phyloP scores from a whole-genome alignment of 2,888 invertebrate genomes.

The Aporophyla nigra region DNA sequence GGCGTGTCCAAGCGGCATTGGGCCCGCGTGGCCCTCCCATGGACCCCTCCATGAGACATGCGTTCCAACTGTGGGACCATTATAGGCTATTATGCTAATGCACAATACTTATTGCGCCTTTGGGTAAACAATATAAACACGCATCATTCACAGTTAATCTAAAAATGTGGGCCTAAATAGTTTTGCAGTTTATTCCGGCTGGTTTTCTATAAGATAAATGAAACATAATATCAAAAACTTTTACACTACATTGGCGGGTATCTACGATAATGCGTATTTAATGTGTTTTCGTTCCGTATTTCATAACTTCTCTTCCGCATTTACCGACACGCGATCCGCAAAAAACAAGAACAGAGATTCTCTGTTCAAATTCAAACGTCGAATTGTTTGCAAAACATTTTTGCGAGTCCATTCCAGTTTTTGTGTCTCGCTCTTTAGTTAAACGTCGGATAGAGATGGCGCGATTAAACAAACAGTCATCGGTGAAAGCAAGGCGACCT shows the following conservation, averaged over 20 bases:
- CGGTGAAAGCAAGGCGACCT: constrained; percentile 83
- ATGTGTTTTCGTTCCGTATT: constrained; percentile 37
- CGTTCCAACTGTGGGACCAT: background rate
- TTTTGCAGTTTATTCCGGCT: background rate
- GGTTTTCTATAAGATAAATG: background rate
- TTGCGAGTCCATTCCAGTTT: constrained; percentile 57
- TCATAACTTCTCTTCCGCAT: constrained; percentile 23
- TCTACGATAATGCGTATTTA: constrained; percentile 30
- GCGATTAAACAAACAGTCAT: constrained; percentile 66
- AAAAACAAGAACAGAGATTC: constrained; percentile 29
- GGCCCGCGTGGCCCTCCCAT: background rate
- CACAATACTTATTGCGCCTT: background rate
- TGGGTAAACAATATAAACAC: background rate
- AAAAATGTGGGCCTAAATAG: background rate
- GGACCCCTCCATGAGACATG: background rate
- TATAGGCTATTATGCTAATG: background rate
- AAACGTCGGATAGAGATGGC: constrained; percentile 66
- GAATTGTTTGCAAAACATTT: constrained; percentile 63
- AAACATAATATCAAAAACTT: constrained; percentile 20
- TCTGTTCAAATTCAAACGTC: constrained; percentile 34
- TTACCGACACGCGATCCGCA: constrained; percentile 30
- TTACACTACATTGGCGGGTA: background rate
- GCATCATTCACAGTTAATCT: background rate
- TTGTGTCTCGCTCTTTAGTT: constrained; percentile 54
- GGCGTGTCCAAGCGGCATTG: background rate